phyloP scores from a whole-genome alignment of 1,140 invertebrate species.

The Drosophila micromelanica region DNA sequence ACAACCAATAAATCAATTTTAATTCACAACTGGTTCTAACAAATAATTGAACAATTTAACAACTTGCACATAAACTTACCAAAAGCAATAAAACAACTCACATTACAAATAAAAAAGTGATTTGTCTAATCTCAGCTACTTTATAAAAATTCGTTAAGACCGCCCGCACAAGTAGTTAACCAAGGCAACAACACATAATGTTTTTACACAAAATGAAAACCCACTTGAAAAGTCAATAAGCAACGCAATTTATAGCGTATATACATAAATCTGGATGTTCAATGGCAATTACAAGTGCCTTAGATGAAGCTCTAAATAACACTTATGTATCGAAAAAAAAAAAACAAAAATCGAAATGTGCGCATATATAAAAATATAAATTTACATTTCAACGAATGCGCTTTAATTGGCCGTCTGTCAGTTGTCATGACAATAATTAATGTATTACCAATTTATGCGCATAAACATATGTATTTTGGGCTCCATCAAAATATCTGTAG shows the following conservation, averaged over 20 bases:
- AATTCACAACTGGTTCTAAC: constrained; percentile 1
- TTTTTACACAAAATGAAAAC: constrained; percentile 16
- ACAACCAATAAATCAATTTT: neutral
- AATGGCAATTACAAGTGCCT: constrained; percentile 60
- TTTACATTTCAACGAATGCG: constrained; percentile 65
- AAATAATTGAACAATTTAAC: too few species aligned
- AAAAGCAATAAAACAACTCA: neutral
- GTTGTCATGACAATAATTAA: constrained; percentile 79
- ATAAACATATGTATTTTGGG: constrained; percentile 57
- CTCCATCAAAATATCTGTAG: constrained; percentile 1
- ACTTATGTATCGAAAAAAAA: constrained; percentile 18
- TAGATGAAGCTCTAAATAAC: constrained; percentile 15
- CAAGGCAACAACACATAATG: constrained; percentile 6
- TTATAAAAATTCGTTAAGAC: constrained; percentile 6
- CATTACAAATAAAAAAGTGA: neutral
- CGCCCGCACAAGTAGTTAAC: constrained; percentile 12
- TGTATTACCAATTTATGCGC: constrained; percentile 70
- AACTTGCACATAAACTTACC: too few species aligned
- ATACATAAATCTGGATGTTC: constrained; percentile 1
- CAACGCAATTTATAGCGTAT: constrained; percentile 37
- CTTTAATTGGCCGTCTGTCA: constrained; percentile 80
- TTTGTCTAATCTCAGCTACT: constrained; percentile 18
- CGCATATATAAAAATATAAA: constrained; percentile 27
- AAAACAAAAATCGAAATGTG: neutral
- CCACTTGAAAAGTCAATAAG: constrained; percentile 54